A percentile compares a stretch with the other conserved stretches of the same genome.
Evolutionary conservation across 92 coral and sea anemone genomes (phyloP).

Genomic region (Siderastrea siderea): DNA sequence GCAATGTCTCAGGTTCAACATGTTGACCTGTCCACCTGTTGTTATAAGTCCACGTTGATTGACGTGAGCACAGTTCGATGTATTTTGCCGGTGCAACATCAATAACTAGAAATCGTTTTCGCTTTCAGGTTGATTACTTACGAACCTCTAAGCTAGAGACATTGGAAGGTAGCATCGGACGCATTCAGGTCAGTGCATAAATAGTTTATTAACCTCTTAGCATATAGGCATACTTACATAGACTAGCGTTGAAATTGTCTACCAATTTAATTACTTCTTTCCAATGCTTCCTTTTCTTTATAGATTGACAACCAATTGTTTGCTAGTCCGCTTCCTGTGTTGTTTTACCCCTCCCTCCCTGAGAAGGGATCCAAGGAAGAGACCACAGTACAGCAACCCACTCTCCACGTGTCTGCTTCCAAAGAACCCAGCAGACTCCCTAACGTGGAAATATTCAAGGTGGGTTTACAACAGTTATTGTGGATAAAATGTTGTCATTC

Average conservation of each 20-base stretch:
- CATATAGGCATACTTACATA: neutral
- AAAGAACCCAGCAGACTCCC: conserved; percentile 91
- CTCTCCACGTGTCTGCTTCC: conserved; percentile 80
- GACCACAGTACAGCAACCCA: conserved; percentile 61
- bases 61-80: too few relatives aligned
- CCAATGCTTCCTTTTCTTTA: neutral
- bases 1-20: too few relatives aligned
- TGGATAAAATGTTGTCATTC: neutral
- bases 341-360: conserved; percentile 89
- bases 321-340: conserved; percentile 84
- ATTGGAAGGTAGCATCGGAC: conserved; percentile 91
- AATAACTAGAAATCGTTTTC: neutral
- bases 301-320: conserved; percentile 95
- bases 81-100: neutral
- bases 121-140: conserved; percentile 86
- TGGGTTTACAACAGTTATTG: neutral
- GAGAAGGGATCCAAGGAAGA: conserved; percentile 92
- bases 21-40: too few relatives aligned
- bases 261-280: neutral
- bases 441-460: conserved; percentile 97
- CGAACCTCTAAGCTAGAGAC: conserved; percentile 80
- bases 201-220: neutral
- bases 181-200: conserved; percentile 82
- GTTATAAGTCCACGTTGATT: too few relatives aligned
- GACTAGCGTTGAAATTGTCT: neutral